phyloP scores from a whole-genome alignment of 2,888 invertebrate genomes.

The Cataglyphis rosenhaueri region DNA sequence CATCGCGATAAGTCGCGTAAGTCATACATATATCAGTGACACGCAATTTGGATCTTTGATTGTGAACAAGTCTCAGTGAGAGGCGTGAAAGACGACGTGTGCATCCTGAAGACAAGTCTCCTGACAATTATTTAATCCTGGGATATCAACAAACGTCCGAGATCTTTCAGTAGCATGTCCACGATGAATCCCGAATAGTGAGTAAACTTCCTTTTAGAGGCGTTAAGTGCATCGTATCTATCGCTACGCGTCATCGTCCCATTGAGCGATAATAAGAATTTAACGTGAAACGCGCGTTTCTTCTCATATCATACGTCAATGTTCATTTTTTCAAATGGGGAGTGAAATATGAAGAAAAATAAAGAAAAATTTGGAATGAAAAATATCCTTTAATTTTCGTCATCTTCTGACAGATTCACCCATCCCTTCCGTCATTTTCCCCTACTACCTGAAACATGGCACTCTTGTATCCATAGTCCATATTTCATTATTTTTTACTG shows the following conservation, averaged over 20 bases:
- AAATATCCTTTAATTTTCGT: slow-evolving; percentile 44
- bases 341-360: background rate
- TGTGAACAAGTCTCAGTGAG: no score
- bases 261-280: background rate
- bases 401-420: slow-evolving; percentile 72
- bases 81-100: no score
- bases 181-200: slow-evolving; percentile 86
- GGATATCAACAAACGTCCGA: slow-evolving; percentile 49
- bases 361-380: background rate
- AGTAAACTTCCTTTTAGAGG: slow-evolving; percentile 79
- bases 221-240: slow-evolving; percentile 61
- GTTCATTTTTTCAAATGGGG: no score
- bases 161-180: slow-evolving; percentile 83
- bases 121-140: no score
- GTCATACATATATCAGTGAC: no score
- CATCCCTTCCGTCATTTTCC: slow-evolving; percentile 38
- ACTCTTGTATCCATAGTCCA: slow-evolving; percentile 44
- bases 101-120: no score
- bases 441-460: slow-evolving; percentile 35
- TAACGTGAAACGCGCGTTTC: background rate
- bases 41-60: no score
- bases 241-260: background rate
- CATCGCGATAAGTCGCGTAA: no score
- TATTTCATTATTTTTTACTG: slow-evolving; percentile 56
- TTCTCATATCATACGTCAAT: no score